Evolutionary conservation across 2,797 vertebrate genomes (phyloP).

Genomic region (Nannoperca obscura): DNA sequence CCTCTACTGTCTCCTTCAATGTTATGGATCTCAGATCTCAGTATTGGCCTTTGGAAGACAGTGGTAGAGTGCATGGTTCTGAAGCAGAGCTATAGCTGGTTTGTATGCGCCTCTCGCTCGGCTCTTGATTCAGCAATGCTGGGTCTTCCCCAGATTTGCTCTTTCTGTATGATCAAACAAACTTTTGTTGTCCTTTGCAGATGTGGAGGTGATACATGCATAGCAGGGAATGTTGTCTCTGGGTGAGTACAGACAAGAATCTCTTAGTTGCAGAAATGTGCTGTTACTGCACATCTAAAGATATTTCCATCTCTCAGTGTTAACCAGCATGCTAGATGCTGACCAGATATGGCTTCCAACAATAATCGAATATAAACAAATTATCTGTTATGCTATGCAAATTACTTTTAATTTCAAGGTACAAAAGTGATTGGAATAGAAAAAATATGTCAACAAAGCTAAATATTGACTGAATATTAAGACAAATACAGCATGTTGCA

Average conservation of each 20-base stretch:
- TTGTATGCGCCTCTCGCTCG: slow-evolving; percentile 3
- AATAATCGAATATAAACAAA: background rate
- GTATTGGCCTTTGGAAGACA: background rate
- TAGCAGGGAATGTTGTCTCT: background rate
- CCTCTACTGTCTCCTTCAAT: background rate
- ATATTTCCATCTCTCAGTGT: background rate
- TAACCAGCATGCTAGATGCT: background rate
- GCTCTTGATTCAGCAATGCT: slow-evolving; percentile 3
- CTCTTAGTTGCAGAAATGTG: slow-evolving; percentile 16
- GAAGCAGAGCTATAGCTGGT: background rate
- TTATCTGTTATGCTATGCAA: background rate
- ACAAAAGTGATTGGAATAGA: background rate
- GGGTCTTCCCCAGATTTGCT: slow-evolving; percentile 8
- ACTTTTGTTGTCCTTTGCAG: background rate
- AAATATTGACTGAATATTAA: background rate
- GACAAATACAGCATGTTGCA: background rate
- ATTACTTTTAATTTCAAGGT: background rate
- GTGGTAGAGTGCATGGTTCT: background rate
- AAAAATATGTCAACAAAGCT: background rate
- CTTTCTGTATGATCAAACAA: slow-evolving; percentile 27
- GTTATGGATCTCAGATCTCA: background rate
- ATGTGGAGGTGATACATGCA: background rate
- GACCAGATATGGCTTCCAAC: background rate
- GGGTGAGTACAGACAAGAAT: background rate
- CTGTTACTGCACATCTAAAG: background rate